Evolutionary conservation across 2,797 vertebrate genomes (phyloP).

Genomic region (Microhierax caerulescens): DNA sequence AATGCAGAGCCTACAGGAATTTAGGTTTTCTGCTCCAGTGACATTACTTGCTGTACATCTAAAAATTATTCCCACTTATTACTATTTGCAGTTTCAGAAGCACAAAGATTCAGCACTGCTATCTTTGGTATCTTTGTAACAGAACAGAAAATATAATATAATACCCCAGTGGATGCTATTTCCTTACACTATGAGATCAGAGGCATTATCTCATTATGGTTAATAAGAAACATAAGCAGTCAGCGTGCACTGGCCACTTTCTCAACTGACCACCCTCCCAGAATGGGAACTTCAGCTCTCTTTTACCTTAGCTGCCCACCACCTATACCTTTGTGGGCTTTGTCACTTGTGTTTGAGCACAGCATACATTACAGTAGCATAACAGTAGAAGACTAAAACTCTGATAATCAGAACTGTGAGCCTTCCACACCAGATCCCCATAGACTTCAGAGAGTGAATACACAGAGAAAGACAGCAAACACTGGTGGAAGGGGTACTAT

Average conservation of each 20-base stretch:
- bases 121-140: not conserved
- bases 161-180: not conserved
- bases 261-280: not conserved
- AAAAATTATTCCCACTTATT: not conserved
- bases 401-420: not conserved
- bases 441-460: not conserved
- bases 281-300: not conserved
- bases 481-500: not conserved
- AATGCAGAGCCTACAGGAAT: conserved; percentile 7
- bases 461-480: not conserved
- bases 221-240: not conserved
- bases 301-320: not conserved
- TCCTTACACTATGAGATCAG: not conserved
- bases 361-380: not conserved
- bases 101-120: not conserved
- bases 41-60: not conserved
- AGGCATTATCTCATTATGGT: not conserved
- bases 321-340: not conserved
- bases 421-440: not conserved
- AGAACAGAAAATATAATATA: not conserved
- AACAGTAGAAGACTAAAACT: not conserved
- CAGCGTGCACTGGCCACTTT: not conserved
- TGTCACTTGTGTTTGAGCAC: not conserved
- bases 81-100: not conserved
- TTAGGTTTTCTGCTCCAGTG: conserved; percentile 16